Conservation (phyloP, 2,888 invertebrate species). For the Scelioninae gen. 1 region DNA sequence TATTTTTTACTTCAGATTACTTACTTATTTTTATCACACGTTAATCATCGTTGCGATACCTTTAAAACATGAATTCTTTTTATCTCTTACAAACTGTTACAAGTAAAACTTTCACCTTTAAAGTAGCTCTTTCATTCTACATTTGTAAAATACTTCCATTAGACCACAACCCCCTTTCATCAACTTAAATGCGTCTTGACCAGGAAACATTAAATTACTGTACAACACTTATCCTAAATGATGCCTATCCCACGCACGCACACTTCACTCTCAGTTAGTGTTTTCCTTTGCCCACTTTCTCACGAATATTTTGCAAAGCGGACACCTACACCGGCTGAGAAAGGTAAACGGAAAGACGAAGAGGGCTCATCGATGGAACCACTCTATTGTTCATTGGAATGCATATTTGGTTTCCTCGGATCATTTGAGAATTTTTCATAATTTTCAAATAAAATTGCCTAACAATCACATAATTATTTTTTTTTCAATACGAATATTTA, state of each 20-base stretch:
- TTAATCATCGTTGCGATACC: no score
- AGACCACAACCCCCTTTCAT: conserved; percentile 27
- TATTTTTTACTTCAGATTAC: no score
- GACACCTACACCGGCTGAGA: conserved; percentile 52
- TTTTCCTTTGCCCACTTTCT: conserved; percentile 56
- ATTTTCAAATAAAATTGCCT: no score
- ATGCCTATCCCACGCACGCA: conserved; percentile 42
- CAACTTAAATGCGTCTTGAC: conserved; percentile 15
- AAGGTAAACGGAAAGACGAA: conserved; percentile 50
- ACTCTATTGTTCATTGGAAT: conserved; percentile 51
- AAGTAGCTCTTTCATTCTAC: neutral
- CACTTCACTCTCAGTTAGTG: conserved; percentile 26
- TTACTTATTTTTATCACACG: no score
- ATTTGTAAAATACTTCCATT: neutral
- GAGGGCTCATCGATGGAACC: conserved; percentile 38
- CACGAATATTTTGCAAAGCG: conserved; percentile 64
- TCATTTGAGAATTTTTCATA: no score
- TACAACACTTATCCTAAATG: conserved; percentile 28
- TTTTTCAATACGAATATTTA: no score
- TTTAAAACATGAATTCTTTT: no score
- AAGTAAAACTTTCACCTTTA: no score
- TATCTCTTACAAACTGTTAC: no score
- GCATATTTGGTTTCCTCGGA: conserved; percentile 57
- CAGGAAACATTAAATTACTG: conserved; percentile 47
- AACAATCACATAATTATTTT: no score